These are phyloP conservation scores for Dipodomys spectabilis DNA, from an alignment of 2,113 vertebrate species.

Conservation along the genomic window DNA sequence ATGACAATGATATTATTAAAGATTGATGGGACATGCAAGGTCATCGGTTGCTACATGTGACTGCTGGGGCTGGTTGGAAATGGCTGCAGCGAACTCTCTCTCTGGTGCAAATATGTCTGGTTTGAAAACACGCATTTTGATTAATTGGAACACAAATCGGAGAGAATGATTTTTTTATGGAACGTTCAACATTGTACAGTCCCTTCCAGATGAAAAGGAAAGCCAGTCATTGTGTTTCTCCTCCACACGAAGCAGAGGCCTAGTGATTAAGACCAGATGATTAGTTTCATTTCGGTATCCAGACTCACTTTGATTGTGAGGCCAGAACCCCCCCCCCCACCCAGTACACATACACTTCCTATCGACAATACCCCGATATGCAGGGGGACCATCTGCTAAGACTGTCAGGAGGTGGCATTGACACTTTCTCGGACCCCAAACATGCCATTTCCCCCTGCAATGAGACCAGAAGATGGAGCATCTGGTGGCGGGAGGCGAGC, in stretches of 20 bases:
- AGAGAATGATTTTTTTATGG: constrained; percentile 58
- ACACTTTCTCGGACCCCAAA: constrained; percentile 3
- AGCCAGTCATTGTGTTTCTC: constrained; percentile 49
- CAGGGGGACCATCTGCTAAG: background rate
- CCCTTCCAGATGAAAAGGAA: constrained; percentile 81
- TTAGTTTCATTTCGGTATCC: constrained; percentile 61
- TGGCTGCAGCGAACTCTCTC: constrained; percentile 79
- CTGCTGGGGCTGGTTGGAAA: constrained; percentile 72
- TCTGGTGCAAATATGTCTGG: constrained; percentile 81
- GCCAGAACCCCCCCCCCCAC: background rate
- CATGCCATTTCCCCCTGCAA: constrained; percentile 8
- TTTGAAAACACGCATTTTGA: constrained; percentile 82
- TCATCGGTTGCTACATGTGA: constrained; percentile 65
- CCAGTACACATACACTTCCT: background rate
- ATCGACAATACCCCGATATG: constrained; percentile 4
- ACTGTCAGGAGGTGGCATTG: constrained; percentile 19
- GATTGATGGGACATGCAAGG: constrained; percentile 84
- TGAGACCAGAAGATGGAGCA: constrained; percentile 43
- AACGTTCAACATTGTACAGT: constrained; percentile 71
- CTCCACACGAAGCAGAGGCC: constrained; percentile 63
- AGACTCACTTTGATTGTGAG: constrained; percentile 52
- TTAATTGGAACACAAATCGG: constrained; percentile 80
- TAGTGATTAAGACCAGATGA: constrained; percentile 71
- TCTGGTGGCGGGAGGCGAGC: background rate
- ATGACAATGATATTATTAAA: constrained; percentile 86